phyloP scores from a whole-genome alignment of 1,140 invertebrate genomes.

The Lutraria rhynchaena region DNA sequence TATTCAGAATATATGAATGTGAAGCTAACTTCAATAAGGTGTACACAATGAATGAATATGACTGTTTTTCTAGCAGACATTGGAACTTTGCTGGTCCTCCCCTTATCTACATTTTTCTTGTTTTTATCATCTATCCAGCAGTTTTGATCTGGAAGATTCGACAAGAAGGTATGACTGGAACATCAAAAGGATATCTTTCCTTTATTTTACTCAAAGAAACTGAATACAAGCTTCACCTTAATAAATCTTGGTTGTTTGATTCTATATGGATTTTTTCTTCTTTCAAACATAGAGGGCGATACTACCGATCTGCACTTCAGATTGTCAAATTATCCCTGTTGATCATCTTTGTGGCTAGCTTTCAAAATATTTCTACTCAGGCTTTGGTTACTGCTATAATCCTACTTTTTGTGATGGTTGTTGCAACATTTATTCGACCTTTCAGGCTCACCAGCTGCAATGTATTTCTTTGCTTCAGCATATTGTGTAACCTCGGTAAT shows the following conservation, averaged over 20 bases:
- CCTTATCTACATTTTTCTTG: slow-evolving; percentile 62
- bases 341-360: slow-evolving; percentile 69
- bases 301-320: slow-evolving; percentile 71
- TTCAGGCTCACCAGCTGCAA: slow-evolving; percentile 75
- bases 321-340: slow-evolving; percentile 72
- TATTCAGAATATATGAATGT: slow-evolving; percentile 77
- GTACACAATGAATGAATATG: slow-evolving; percentile 73
- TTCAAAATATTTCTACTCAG: slow-evolving; percentile 68
- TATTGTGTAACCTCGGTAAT: slow-evolving; percentile 65
- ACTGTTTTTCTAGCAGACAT: slow-evolving; percentile 70
- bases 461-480: slow-evolving; percentile 66
- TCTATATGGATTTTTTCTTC: slow-evolving; percentile 79
- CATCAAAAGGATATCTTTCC: slow-evolving; percentile 72
- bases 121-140: slow-evolving; percentile 73
- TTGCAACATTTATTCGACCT: slow-evolving; percentile 69
- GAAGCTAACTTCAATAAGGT: slow-evolving; percentile 62
- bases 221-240: slow-evolving; percentile 78
- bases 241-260: slow-evolving; percentile 72
- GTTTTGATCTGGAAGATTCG: slow-evolving; percentile 74
- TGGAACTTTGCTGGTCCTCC: slow-evolving; percentile 73
- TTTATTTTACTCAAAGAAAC: slow-evolving; percentile 79
- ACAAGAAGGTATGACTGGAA: slow-evolving; percentile 71
- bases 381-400: slow-evolving; percentile 65
- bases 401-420: slow-evolving; percentile 64
- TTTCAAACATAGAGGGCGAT: slow-evolving; percentile 71